phyloP scores from a whole-genome alignment of 2,888 invertebrate genomes.

The Orchestes rusci region DNA sequence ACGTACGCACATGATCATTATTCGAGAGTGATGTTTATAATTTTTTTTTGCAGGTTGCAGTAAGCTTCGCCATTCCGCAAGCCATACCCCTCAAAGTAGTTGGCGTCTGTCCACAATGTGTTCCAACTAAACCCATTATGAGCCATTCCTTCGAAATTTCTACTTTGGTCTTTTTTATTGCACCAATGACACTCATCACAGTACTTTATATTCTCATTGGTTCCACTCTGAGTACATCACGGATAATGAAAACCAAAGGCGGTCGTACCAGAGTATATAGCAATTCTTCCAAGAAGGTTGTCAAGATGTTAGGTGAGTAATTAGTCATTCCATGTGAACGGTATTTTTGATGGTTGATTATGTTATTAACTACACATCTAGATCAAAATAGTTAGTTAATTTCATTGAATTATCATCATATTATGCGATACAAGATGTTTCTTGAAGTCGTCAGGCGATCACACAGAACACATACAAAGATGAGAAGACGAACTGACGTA shows the following conservation, averaged over 20 bases:
- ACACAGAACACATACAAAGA: too few species aligned
- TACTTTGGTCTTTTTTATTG: constrained; percentile 74
- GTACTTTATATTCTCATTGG: constrained; percentile 75
- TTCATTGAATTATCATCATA: too few species aligned
- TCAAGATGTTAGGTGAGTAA: constrained; percentile 57
- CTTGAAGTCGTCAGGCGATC: too few species aligned
- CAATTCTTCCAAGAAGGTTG: constrained; percentile 44
- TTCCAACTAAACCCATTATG: constrained; percentile 37
- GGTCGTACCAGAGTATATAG: constrained; percentile 32
- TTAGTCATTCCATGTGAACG: too few species aligned
- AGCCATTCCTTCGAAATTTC: constrained; percentile 74
- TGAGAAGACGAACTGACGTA: too few species aligned
- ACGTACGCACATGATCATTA: too few species aligned
- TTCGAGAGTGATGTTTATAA: too few species aligned
- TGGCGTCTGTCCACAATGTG: constrained; percentile 36
- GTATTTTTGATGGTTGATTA: neutral
- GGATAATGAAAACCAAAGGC: constrained; percentile 30
- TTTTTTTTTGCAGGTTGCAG: constrained; percentile 42
- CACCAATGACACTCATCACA: constrained; percentile 80
- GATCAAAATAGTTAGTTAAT: too few species aligned
- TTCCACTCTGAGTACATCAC: constrained; percentile 58
- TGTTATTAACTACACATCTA: too few species aligned
- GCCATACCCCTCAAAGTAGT: constrained; percentile 49
- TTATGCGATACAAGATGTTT: too few species aligned
- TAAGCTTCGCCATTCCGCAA: constrained; percentile 67